phyloP scores from a whole-genome alignment of 2,113 vertebrate genomes.

The Neodon shergylaensis region DNA sequence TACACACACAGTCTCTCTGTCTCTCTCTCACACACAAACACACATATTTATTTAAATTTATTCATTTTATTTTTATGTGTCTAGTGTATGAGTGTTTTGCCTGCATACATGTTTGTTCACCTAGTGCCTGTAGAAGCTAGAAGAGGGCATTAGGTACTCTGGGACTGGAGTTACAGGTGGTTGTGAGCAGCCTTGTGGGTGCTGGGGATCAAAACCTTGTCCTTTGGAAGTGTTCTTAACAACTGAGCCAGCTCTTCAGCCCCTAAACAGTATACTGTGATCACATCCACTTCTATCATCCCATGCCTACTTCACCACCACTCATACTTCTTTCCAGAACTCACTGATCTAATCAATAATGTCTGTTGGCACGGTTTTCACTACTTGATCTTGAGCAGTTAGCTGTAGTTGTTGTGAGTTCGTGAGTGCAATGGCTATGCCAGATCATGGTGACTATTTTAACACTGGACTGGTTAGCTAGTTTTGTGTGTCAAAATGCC shows the following conservation, averaged over 20 bases:
- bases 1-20: no score
- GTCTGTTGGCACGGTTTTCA: neutral
- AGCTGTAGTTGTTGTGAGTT: neutral
- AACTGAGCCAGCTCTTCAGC: neutral
- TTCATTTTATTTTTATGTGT: no score
- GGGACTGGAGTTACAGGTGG: neutral
- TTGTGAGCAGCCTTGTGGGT: neutral
- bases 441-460: neutral
- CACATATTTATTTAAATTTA: no score
- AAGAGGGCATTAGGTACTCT: neutral
- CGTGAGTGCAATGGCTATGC: neutral
- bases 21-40: no score
- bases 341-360: neutral
- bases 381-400: neutral
- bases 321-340: neutral
- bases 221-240: neutral
- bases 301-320: neutral
- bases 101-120: neutral
- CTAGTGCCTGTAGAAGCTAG: neutral
- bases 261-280: neutral
- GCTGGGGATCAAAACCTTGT: neutral
- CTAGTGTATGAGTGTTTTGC: no score
- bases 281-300: neutral
- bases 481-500: neutral
- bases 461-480: neutral